Percentiles rank a stretch among this genome's conserved stretches.
These are phyloP conservation scores for Ostrea denselamellosa DNA, from an alignment of 1,140 invertebrate species.

Conservation along the genomic window DNA sequence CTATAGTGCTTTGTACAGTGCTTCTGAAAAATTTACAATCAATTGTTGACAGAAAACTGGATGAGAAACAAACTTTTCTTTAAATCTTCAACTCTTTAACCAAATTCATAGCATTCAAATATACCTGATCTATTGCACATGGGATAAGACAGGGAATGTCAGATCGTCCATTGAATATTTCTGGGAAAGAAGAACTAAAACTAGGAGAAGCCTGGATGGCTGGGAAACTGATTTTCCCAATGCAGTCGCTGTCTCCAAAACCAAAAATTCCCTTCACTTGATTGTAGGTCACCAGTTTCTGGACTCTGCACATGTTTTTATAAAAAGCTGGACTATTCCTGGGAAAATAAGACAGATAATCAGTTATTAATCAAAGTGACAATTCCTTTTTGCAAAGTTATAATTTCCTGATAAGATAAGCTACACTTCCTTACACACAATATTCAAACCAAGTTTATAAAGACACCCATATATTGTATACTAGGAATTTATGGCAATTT, in stretches of 20 bases:
- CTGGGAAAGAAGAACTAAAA: slow-evolving; percentile 95
- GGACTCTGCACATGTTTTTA: slow-evolving; percentile 93
- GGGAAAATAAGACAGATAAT: neutral
- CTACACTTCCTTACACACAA: no score
- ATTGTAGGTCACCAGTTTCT: slow-evolving; percentile 96
- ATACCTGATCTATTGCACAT: slow-evolving; percentile 98
- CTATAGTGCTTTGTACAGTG: no score
- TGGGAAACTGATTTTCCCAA: slow-evolving; percentile 98
- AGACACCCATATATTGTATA: no score
- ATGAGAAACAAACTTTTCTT: no score
- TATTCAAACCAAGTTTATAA: no score
- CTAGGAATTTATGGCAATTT: no score
- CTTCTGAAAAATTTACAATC: no score
- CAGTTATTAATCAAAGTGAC: no score
- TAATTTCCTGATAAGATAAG: no score
- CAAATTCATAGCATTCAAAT: neutral
- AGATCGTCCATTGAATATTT: slow-evolving; percentile 90
- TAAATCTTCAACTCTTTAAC: no score
- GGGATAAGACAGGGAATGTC: slow-evolving; percentile 96
- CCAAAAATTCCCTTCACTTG: slow-evolving; percentile 97
- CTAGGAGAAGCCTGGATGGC: slow-evolving; percentile 97
- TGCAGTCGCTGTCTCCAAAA: slow-evolving; percentile 95
- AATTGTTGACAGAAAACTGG: no score
- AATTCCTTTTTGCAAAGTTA: no score
- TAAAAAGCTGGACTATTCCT: slow-evolving; percentile 90